Evolutionary conservation across 1,140 invertebrate species (phyloP), one percentile per base, ranked within the genome.

Genomic region (Zaprionus ornatus): DNA sequence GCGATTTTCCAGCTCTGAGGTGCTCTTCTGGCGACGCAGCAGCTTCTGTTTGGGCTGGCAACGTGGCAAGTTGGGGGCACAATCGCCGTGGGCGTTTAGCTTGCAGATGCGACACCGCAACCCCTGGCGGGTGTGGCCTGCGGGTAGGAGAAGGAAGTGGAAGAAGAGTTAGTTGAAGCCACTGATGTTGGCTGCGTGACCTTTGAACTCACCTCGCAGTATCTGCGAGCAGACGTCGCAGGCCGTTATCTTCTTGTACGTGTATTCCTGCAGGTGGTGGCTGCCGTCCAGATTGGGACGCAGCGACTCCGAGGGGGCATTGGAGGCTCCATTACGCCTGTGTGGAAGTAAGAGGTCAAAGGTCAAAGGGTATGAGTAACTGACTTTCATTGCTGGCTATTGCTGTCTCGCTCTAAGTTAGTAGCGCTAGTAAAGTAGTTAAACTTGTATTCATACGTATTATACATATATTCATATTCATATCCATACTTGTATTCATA

Each of bases 191-290:
- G n/a, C 13, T 32, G 55, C 4, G 9, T 55, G 52, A 19, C n/a
- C 21, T 12, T 35, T n/a, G 21, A 61, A 94, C 67, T 45, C 94
- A 97, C 97, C 97, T 94, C 97, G 95, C 21, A 98, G 94, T 45
- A 98, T 97, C 94, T 98, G 97, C 35, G 97, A 97, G 93, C 98
- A 99, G 62, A 98, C 95, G 93, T 99, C 98, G 93, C 98, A 99
- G 6, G 97, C 97, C 15, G 97, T 98, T 78, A 99, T 98, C 93
- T 98, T 98, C 93, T 98, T 98, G 93, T 98, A 98, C 2, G 97
- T 98, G 92, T 98, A 97, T 92, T 98, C 97, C 93, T 97, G 96
- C 94, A 98, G 97, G 79, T 96, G 95, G 92, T 98, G 97, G 40
- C 95, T 95, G 12, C 95, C 94, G 77, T 96, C 95, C 54, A 94